Percentiles rank a stretch among this genome's conserved stretches.
phyloP scores from a whole-genome alignment of 2,113 vertebrate genomes.

The Lamprotornis superbus region DNA sequence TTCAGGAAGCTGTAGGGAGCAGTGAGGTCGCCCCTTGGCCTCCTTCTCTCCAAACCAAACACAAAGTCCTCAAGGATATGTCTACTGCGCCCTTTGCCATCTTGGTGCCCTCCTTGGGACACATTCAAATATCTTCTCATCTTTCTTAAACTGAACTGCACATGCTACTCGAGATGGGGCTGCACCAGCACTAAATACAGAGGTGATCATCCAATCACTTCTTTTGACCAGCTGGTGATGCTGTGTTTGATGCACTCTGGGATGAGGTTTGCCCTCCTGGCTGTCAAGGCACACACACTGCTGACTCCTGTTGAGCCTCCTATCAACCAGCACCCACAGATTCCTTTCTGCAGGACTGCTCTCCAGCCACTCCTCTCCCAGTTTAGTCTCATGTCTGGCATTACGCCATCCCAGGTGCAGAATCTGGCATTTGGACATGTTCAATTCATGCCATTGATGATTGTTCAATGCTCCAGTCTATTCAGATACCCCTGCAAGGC shows the following conservation, averaged over 20 bases:
- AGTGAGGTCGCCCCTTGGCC: neutral
- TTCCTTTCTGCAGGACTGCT: neutral
- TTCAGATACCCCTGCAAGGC: neutral
- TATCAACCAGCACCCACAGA: neutral
- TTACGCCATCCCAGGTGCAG: neutral
- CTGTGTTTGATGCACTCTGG: neutral
- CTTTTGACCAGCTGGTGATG: neutral
- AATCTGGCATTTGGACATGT: neutral
- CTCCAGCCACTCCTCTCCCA: neutral
- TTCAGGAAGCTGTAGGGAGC: neutral
- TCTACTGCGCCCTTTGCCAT: neutral
- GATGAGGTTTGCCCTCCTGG: neutral
- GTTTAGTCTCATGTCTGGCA: neutral
- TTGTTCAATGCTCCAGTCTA: neutral
- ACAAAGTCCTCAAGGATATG: neutral
- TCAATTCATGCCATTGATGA: neutral
- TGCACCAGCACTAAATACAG: neutral
- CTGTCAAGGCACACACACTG: neutral
- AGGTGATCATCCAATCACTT: neutral
- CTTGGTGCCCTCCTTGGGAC: neutral
- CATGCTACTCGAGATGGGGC: neutral
- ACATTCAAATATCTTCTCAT: neutral
- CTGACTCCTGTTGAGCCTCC: neutral
- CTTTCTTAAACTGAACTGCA: neutral
- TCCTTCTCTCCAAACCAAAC: neutral